Evolutionary conservation across 2,888 invertebrate genomes (phyloP).

Genomic region (Ferdinandea cuprea): DNA sequence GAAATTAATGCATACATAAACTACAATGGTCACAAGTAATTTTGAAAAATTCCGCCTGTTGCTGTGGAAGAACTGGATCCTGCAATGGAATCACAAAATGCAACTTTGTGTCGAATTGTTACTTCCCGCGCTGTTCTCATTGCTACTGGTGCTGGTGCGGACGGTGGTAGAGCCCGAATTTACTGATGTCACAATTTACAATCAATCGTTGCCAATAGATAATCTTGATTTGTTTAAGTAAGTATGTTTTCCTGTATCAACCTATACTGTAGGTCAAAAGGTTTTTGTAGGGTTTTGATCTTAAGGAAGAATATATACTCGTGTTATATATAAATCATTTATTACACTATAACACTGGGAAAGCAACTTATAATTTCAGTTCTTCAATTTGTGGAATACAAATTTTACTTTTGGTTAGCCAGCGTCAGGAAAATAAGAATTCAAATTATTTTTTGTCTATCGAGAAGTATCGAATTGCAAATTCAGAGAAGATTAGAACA

Average conservation of each 20-base stretch:
- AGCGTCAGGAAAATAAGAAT: too few species aligned
- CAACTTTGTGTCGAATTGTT: conserved; percentile 88
- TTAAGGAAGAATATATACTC: too few species aligned
- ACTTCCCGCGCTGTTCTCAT: conserved; percentile 87
- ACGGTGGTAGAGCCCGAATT: conserved; percentile 86
- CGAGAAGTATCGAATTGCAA: too few species aligned
- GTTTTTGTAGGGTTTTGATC: too few species aligned
- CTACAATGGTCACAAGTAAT: conserved; percentile 73
- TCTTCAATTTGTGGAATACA: too few species aligned
- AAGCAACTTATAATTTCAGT: too few species aligned
- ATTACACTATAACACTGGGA: too few species aligned
- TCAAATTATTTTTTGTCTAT: too few species aligned
- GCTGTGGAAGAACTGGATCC: conserved; percentile 92
- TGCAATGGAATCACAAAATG: conserved; percentile 89
- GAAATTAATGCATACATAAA: conserved; percentile 29
- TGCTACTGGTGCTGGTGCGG: conserved; percentile 88
- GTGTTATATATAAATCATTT: too few species aligned
- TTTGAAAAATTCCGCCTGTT: conserved; percentile 87
- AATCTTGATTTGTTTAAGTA: conserved; percentile 78
- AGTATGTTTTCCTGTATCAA: conserved; percentile 65
- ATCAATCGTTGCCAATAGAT: conserved; percentile 81
- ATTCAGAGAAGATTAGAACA: too few species aligned
- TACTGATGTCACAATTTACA: conserved; percentile 76
- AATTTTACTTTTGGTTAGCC: too few species aligned
- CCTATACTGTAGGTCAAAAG: too few species aligned